Conservation (phyloP, 2,797 vertebrate species). For the Periparus ater region DNA sequence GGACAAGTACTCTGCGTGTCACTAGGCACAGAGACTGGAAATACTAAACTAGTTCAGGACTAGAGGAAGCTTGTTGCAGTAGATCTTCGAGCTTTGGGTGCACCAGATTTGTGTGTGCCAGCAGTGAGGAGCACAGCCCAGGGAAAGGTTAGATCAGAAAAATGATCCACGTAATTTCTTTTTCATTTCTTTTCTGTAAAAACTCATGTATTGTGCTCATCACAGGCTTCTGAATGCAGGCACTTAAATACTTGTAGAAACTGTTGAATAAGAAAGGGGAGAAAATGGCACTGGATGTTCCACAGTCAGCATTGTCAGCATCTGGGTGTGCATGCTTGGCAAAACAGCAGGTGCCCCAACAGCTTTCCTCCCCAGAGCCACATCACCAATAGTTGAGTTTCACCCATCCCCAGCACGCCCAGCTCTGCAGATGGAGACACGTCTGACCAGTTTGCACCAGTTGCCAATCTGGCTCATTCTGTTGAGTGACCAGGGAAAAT, state of each 20-base stretch:
- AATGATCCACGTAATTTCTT: background rate
- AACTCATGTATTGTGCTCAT: background rate
- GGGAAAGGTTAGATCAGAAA: background rate
- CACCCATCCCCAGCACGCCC: background rate
- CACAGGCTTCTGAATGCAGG: background rate
- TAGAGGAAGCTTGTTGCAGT: background rate
- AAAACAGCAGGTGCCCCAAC: background rate
- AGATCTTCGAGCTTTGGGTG: fast-evolving
- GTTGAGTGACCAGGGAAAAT: background rate
- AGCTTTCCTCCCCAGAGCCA: background rate
- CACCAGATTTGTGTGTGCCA: fast-evolving
- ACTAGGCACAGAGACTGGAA: background rate
- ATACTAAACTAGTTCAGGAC: background rate
- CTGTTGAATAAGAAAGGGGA: background rate
- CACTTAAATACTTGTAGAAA: background rate
- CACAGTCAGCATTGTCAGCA: background rate
- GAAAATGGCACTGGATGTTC: background rate
- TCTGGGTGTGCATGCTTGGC: background rate
- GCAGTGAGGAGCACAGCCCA: background rate
- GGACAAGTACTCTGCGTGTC: background rate
- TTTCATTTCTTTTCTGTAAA: background rate
- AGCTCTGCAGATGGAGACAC: background rate
- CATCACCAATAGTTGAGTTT: background rate
- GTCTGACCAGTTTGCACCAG: background rate
- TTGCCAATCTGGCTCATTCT: background rate